Conservation (phyloP, 2,888 invertebrate species). For the Zootermopsis nevadensis region DNA sequence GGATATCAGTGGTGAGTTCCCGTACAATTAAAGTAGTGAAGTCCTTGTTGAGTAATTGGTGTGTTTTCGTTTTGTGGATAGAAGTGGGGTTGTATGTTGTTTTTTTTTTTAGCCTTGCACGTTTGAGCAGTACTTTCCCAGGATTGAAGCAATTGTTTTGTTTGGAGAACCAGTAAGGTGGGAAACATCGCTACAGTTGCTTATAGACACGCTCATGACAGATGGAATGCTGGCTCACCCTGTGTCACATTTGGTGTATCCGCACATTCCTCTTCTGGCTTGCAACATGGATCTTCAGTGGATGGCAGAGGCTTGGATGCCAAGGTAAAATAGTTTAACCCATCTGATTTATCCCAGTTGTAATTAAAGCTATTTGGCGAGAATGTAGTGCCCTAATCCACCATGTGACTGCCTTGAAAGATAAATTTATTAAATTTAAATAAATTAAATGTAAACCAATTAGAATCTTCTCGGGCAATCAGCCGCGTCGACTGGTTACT, state of each 20-base stretch:
- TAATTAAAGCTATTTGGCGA: too few species aligned
- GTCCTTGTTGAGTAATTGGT: neutral
- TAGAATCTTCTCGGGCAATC: too few species aligned
- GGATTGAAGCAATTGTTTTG: slow-evolving; percentile 70
- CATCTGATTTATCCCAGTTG: neutral
- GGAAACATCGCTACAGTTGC: slow-evolving; percentile 73
- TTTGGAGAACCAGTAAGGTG: slow-evolving; percentile 75
- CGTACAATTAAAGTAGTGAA: neutral
- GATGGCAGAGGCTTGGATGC: slow-evolving; percentile 74
- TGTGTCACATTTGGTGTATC: slow-evolving; percentile 64
- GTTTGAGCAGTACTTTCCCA: slow-evolving; percentile 66
- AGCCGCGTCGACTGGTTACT: too few species aligned
- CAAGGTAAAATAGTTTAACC: slow-evolving; percentile 63
- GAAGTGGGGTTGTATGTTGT: neutral
- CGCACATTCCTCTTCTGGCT: slow-evolving; percentile 74
- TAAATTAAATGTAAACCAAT: too few species aligned
- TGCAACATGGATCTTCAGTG: slow-evolving; percentile 76
- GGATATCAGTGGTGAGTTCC: slow-evolving; percentile 58
- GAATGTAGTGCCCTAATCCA: too few species aligned
- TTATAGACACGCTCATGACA: slow-evolving; percentile 72
- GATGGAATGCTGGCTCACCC: slow-evolving; percentile 66
- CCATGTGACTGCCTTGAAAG: too few species aligned
- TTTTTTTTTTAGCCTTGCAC: slow-evolving; percentile 60
- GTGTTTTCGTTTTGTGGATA: neutral
- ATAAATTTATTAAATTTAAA: too few species aligned